Evolutionary conservation across 1,140 invertebrate genomes (phyloP).

Genomic region (Drosophila obscura): DNA sequence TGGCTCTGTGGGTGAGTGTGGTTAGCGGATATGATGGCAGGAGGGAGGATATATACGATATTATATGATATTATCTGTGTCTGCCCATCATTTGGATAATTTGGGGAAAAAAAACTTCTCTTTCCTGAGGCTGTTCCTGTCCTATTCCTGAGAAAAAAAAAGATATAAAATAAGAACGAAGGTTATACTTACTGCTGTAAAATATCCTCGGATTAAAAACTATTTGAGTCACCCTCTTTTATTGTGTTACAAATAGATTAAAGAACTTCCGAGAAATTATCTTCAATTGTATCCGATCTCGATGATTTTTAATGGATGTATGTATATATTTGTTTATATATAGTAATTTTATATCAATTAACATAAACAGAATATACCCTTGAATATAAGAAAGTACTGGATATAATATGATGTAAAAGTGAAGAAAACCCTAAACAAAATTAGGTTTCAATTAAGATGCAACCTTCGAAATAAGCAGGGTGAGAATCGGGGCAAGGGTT

Average conservation of each 20-base stretch:
- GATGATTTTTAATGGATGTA: too few species aligned
- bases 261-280: too few species aligned
- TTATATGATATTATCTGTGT: background rate
- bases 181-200: too few species aligned
- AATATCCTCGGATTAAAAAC: too few species aligned
- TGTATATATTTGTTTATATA: too few species aligned
- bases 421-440: constrained; percentile 8
- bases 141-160: background rate
- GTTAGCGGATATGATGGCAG: constrained; percentile 9
- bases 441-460: constrained; percentile 41
- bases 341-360: too few species aligned
- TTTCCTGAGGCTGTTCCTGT: background rate
- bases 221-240: too few species aligned
- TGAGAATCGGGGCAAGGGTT: background rate
- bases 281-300: too few species aligned
- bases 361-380: background rate
- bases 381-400: too few species aligned
- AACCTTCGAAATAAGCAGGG: background rate
- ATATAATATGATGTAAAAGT: background rate
- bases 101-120: background rate
- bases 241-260: too few species aligned
- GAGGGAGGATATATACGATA: background rate
- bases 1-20: constrained; percentile 10
- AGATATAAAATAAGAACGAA: background rate
- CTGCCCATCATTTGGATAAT: background rate